Percentiles rank a stretch among this genome's conserved stretches.
Evolutionary conservation across 1,140 invertebrate species (phyloP).

Genomic region (Drosophila lacertosa): DNA sequence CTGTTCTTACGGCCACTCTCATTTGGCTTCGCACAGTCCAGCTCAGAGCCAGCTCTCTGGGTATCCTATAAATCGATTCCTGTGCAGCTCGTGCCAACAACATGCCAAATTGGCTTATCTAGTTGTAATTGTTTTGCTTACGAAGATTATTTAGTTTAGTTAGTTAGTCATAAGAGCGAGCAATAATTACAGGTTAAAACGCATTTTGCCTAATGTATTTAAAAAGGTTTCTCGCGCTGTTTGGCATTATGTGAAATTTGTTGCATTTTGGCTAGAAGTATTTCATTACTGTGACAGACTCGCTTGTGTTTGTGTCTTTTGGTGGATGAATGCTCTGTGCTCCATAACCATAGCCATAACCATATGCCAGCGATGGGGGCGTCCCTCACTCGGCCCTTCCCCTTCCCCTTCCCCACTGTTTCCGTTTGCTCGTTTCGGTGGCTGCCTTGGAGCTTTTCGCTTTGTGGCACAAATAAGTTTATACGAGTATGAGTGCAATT

Average conservation of each 20-base stretch:
- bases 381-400: too few relatives aligned
- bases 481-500: conserved; percentile 24
- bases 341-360: conserved; percentile 7
- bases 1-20: background rate
- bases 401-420: conserved; percentile 32
- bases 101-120: too few relatives aligned
- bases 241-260: background rate
- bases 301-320: background rate
- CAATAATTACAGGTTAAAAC: too few relatives aligned
- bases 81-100: too few relatives aligned
- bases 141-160: too few relatives aligned
- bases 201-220: background rate
- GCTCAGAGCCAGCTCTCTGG: too few relatives aligned
- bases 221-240: background rate
- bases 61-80: too few relatives aligned
- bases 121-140: too few relatives aligned
- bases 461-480: conserved; percentile 30
- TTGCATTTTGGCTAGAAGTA: background rate
- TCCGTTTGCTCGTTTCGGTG: conserved; percentile 29
- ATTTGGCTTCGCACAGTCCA: too few relatives aligned
- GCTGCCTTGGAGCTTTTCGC: conserved; percentile 26
- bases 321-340: conserved; percentile 1
- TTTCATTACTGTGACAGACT: conserved; percentile 2
- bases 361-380: conserved; percentile 13
- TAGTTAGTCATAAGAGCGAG: too few relatives aligned